A percentile compares a stretch with the other conserved stretches of the same genome.
Conservation (phyloP, 2,888 invertebrate genomes). For the Pandemis cinnamomeana region DNA sequence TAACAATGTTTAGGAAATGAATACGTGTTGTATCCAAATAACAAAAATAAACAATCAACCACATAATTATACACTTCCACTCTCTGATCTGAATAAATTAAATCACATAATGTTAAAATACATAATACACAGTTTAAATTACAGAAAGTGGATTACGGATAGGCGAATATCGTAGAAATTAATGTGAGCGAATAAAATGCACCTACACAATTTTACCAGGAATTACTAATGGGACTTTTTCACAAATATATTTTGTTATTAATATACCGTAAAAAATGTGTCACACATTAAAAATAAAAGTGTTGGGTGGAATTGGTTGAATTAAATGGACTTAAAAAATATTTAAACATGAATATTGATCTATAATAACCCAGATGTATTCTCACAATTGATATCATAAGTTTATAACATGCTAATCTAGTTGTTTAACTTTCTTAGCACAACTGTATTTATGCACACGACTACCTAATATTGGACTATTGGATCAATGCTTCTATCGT, state of each 20-base stretch:
- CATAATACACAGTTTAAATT: constrained; percentile 8
- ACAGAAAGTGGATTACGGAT: neutral
- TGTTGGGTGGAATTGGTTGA: neutral
- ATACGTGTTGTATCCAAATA: constrained; percentile 54
- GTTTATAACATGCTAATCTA: neutral
- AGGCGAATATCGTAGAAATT: neutral
- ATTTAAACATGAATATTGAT: neutral
- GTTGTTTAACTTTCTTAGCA: neutral
- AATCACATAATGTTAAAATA: constrained; percentile 37
- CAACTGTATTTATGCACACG: neutral
- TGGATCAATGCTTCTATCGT: neutral
- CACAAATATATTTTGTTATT: neutral
- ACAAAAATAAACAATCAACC: constrained; percentile 47
- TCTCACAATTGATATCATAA: neutral
- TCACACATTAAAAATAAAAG: neutral
- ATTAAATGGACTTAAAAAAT: neutral
- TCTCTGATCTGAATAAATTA: constrained; percentile 30
- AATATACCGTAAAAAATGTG: neutral
- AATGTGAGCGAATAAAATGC: neutral
- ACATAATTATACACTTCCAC: constrained; percentile 26
- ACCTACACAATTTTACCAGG: neutral
- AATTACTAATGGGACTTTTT: neutral
- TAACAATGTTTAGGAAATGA: constrained; percentile 49
- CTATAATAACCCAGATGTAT: neutral
- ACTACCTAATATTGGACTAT: neutral